Evolutionary conservation across 2,113 vertebrate genomes (phyloP).

Genomic region (Tauraco erythrolophus): DNA sequence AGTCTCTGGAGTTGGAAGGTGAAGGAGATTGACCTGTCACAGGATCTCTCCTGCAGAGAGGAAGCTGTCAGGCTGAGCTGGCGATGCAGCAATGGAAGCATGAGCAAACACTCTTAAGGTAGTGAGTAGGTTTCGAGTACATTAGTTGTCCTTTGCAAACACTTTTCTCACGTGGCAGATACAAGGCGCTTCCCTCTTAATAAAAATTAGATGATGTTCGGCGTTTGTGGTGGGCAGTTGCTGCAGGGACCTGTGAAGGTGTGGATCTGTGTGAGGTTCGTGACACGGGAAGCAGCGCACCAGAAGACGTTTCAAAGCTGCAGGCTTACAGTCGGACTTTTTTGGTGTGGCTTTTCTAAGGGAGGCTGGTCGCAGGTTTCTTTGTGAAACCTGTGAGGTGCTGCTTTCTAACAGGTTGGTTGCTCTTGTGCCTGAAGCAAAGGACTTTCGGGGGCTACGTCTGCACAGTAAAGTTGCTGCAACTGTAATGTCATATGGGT

Average conservation of each 20-base stretch:
- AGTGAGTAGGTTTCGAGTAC: background rate
- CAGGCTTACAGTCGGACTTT: background rate
- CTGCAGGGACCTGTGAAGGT: fast-evolving
- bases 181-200: background rate
- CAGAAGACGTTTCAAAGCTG: background rate
- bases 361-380: background rate
- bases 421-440: background rate
- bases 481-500: fast-evolving
- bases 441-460: background rate
- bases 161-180: background rate
- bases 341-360: background rate
- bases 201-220: background rate
- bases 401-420: background rate
- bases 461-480: background rate
- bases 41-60: background rate
- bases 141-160: background rate
- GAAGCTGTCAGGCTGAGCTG: background rate
- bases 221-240: background rate
- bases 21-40: background rate
- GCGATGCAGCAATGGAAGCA: background rate
- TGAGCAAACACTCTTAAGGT: background rate
- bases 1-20: background rate
- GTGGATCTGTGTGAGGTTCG: background rate
- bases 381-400: background rate
- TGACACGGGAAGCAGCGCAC: background rate